These are phyloP conservation scores for Pedicia rivosa DNA, from an alignment of 2,888 invertebrate species.

Conservation along the genomic window DNA sequence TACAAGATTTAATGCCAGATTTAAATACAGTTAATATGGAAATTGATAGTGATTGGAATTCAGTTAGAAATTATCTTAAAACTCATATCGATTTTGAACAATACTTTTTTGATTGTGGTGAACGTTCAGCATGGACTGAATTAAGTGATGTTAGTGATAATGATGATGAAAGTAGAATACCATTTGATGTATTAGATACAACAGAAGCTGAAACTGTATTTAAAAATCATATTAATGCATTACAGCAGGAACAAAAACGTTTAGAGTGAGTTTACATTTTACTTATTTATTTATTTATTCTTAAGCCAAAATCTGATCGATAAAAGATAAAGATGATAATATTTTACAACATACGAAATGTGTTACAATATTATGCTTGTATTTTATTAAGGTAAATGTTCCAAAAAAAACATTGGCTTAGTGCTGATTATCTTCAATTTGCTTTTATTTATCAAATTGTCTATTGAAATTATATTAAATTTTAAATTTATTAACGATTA, in stretches of 20 bases:
- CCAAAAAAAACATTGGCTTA: no score
- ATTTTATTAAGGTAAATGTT: no score
- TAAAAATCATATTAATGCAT: conserved; percentile 76
- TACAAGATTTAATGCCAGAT: conserved; percentile 66
- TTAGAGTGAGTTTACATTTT: conserved; percentile 54
- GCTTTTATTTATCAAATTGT: no score
- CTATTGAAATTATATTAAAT: no score
- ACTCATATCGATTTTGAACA: conserved; percentile 86
- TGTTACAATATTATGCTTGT: no score
- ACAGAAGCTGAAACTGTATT: conserved; percentile 86
- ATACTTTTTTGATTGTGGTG: conserved; percentile 80
- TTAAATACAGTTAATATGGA: conserved; percentile 42
- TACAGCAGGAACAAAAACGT: conserved; percentile 83
- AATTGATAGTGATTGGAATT: conserved; percentile 66
- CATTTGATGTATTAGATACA: conserved; percentile 80
- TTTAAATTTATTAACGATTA: no score
- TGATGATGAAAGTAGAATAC: conserved; percentile 60
- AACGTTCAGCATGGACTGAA: conserved; percentile 63
- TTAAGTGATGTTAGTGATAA: conserved; percentile 43
- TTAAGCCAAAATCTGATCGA: no score
- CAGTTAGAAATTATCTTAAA: conserved; percentile 70
- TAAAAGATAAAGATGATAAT: no score
- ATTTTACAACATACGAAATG: no score
- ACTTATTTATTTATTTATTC: neutral
- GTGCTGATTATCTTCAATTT: no score